phyloP scores from a whole-genome alignment of 2,888 invertebrate species.

The Autographa pulchrina region DNA sequence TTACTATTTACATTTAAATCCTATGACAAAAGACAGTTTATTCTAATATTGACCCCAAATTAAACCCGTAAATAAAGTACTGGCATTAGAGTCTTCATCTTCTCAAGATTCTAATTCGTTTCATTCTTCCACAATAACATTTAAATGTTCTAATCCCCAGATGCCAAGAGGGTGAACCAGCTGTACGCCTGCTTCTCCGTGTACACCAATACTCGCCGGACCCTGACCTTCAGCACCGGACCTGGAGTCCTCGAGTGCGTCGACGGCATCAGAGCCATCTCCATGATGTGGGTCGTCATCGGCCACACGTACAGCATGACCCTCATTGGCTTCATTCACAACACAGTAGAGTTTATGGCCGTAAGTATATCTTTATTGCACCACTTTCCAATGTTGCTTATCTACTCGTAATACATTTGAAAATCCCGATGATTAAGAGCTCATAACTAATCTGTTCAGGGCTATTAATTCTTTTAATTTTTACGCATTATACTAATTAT shows the following conservation, averaged over 20 bases:
- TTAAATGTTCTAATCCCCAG: conserved; percentile 37
- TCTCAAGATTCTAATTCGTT: too few species aligned
- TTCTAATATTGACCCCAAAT: too few species aligned
- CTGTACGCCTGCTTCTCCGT: conserved; percentile 75
- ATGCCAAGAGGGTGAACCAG: conserved; percentile 52
- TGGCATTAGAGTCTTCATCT: too few species aligned
- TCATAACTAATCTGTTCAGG: background rate
- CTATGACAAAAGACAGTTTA: too few species aligned
- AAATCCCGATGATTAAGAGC: background rate
- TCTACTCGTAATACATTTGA: background rate
- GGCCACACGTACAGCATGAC: conserved; percentile 77
- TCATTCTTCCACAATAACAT: background rate
- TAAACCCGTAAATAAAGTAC: too few species aligned
- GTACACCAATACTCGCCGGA: conserved; percentile 78
- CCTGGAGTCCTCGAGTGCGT: conserved; percentile 79
- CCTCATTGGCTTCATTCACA: conserved; percentile 67
- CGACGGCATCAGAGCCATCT: conserved; percentile 81
- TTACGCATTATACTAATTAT: background rate
- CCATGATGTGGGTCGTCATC: conserved; percentile 84
- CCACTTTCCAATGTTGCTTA: background rate
- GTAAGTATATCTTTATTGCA: conserved; percentile 55
- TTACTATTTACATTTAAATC: too few species aligned
- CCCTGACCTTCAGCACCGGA: conserved; percentile 70
- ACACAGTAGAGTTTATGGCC: conserved; percentile 55
- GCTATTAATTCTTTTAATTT: background rate